Conservation (phyloP, 2,113 vertebrate species). For the Nothoprocta pentlandii region DNA sequence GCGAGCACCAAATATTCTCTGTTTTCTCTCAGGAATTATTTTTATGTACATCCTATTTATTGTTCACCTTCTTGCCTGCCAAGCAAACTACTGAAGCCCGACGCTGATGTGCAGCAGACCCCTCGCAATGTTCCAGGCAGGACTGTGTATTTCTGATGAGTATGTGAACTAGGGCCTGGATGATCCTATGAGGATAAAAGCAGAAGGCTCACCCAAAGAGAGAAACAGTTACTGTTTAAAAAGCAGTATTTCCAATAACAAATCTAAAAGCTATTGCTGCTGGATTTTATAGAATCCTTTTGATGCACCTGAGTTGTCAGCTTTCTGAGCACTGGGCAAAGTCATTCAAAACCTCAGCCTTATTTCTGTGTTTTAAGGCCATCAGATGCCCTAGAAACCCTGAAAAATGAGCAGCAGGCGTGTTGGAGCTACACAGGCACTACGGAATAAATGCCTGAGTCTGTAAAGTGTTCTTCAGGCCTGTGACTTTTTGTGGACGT, state of each 20-base stretch:
- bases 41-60: accelerated
- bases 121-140: background rate
- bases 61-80: background rate
- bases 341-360: background rate
- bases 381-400: background rate
- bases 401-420: background rate
- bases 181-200: background rate
- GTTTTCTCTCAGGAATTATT: background rate
- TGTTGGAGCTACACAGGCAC: background rate
- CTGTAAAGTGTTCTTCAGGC: background rate
- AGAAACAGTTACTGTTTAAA: background rate
- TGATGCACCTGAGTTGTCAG: background rate
- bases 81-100: background rate
- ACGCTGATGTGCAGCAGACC: background rate
- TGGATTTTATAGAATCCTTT: background rate
- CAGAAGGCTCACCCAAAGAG: background rate
- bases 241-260: accelerated
- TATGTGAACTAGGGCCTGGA: background rate
- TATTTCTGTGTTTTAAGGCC: background rate
- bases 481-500: background rate
- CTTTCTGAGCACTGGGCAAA: background rate
- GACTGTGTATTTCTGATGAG: background rate
- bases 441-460: background rate
- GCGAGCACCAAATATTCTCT: background rate
- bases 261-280: background rate